Evolutionary conservation across 2,797 vertebrate species (phyloP).

Genomic region (Pteropus rufus): DNA sequence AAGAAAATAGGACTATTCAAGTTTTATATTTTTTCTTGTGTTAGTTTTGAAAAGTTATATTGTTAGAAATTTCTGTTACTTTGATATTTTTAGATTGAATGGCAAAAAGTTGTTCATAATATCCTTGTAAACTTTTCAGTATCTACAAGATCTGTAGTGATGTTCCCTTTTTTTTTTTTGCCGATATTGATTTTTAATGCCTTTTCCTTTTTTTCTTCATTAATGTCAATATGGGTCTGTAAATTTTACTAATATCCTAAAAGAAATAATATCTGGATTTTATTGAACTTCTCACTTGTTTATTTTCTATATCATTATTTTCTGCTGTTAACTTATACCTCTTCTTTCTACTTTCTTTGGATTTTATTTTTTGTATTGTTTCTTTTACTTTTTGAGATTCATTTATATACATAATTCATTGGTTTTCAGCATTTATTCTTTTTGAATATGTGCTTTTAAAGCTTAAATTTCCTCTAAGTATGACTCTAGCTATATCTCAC

Average conservation of each 20-base stretch:
- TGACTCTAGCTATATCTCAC: not conserved
- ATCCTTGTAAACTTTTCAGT: not conserved
- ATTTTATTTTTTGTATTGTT: conserved; percentile 20
- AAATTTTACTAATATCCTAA: not conserved
- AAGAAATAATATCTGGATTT: not conserved
- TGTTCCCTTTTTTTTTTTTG: not conserved
- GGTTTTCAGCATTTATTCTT: not conserved
- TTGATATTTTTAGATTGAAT: not conserved
- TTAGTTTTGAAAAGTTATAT: not conserved
- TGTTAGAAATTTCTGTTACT: not conserved
- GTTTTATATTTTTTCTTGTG: not conserved
- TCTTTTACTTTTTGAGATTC: not conserved
- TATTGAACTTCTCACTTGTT: not conserved
- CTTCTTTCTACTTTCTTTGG: not conserved
- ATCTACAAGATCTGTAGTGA: not conserved
- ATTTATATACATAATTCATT: not conserved
- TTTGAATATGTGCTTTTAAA: not conserved
- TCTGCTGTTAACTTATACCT: not conserved
- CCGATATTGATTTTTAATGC: not conserved
- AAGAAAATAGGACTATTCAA: not conserved
- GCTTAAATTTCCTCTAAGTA: not conserved
- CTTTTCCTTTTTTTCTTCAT: not conserved
- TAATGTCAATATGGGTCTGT: not conserved
- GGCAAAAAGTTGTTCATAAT: not conserved
- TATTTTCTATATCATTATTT: conserved; percentile 25